Percentiles rank a stretch among this genome's conserved stretches.
phyloP scores from a whole-genome alignment of 2,797 vertebrate species.

The Ataeniobius toweri region DNA sequence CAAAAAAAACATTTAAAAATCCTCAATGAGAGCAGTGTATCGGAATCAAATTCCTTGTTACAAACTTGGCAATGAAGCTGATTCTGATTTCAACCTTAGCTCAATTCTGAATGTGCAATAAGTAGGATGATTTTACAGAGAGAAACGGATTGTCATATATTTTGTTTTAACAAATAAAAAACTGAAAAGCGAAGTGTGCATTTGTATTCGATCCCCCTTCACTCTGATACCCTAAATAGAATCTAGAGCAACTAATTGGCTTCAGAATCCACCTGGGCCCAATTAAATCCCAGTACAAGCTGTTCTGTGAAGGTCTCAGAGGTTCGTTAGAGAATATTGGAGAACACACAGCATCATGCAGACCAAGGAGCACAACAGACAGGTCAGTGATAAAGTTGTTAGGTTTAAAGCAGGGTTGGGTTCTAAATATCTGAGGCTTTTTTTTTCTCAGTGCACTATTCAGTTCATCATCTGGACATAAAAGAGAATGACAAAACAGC shows the following conservation, averaged over 20 bases:
- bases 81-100: background rate
- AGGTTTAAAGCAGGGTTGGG: background rate
- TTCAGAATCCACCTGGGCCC: background rate
- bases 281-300: background rate
- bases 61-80: too few relatives aligned
- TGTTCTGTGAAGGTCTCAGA: background rate
- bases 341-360: background rate
- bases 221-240: background rate
- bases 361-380: too few relatives aligned
- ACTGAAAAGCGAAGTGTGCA: background rate
- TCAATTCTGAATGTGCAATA: conserved; percentile 4
- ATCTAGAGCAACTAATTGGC: background rate
- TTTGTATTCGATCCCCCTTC: background rate
- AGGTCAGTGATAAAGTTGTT: background rate
- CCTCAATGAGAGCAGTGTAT: too few relatives aligned
- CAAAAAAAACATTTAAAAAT: too few relatives aligned
- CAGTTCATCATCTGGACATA: background rate
- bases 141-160: too few relatives aligned
- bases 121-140: background rate
- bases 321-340: background rate
- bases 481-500: background rate
- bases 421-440: background rate
- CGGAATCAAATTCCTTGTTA: too few relatives aligned
- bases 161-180: background rate
- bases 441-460: background rate